Conservation (phyloP, 2,113 vertebrate species). For the Nesogale talazaci region DNA sequence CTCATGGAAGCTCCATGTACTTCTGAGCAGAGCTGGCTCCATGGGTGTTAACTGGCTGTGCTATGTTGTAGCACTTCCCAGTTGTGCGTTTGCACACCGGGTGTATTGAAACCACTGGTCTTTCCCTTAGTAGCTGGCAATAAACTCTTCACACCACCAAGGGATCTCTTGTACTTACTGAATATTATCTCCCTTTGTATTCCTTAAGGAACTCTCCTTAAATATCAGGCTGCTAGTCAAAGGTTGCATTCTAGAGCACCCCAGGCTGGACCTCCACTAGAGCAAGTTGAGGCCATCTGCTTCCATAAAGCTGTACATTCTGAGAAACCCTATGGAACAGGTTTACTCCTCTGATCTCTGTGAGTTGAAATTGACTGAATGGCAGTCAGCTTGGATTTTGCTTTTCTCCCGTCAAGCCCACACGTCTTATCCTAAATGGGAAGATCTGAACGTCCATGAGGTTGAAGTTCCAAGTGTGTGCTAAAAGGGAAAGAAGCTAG, state of each 20-base stretch:
- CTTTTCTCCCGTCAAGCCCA: not conserved
- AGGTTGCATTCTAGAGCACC: too few relatives aligned
- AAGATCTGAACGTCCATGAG: not conserved
- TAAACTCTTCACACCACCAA: not conserved
- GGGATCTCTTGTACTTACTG: not conserved
- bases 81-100: not conserved
- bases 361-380: too few relatives aligned
- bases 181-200: not conserved
- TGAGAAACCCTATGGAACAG: too few relatives aligned
- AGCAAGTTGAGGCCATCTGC: too few relatives aligned
- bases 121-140: not conserved
- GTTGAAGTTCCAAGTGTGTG: not conserved
- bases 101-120: not conserved
- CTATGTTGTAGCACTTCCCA: not conserved
- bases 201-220: too few relatives aligned
- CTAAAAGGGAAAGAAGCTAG: constrained; percentile 24
- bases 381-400: too few relatives aligned
- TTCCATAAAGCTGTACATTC: too few relatives aligned
- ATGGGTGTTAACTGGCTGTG: not conserved
- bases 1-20: not conserved
- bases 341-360: too few relatives aligned
- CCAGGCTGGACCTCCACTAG: too few relatives aligned
- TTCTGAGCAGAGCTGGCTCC: not conserved
- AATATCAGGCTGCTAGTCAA: too few relatives aligned
- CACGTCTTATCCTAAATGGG: not conserved